A percentile compares a stretch with the other conserved stretches of the same genome.
Evolutionary conservation across 2,113 vertebrate genomes (phyloP).

Genomic region (Platichthys flesus): DNA sequence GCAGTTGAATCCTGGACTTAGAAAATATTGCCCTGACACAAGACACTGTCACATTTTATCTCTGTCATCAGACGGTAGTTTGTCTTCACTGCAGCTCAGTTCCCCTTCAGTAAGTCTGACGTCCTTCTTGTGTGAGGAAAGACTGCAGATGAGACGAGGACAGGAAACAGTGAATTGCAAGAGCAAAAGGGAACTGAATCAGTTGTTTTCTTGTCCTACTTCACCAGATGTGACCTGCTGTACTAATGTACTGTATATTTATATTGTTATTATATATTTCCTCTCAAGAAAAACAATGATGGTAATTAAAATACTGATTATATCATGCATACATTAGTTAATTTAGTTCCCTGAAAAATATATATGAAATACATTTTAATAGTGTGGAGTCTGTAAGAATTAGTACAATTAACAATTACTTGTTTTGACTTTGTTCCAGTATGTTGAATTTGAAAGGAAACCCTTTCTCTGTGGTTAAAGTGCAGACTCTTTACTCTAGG

Average conservation of each 20-base stretch:
- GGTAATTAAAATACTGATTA: too few species aligned
- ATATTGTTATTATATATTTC: neutral
- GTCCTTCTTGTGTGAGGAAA: neutral
- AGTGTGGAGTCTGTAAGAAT: constrained; percentile 12
- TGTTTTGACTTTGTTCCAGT: constrained; percentile 27
- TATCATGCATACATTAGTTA: neutral
- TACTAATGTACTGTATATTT: neutral
- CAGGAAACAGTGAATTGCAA: neutral
- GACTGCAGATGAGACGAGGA: neutral
- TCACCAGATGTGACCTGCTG: neutral
- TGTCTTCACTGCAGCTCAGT: neutral
- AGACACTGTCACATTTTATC: constrained; percentile 4
- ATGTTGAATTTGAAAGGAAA: constrained; percentile 39
- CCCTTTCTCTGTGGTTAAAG: constrained; percentile 8
- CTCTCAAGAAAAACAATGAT: neutral
- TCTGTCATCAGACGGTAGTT: constrained; percentile 24
- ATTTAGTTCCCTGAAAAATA: constrained; percentile 33
- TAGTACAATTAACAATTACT: too few species aligned
- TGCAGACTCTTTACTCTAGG: constrained; percentile 9
- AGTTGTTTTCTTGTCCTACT: neutral
- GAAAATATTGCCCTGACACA: neutral
- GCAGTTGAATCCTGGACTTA: too few species aligned
- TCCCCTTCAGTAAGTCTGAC: constrained; percentile 20
- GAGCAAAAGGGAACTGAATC: constrained; percentile 31
- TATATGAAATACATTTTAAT: constrained; percentile 29